A percentile compares a stretch with the other conserved stretches of the same genome.
These are phyloP conservation scores for Malurus alboscapulatus DNA, from an alignment of 2,113 vertebrate genomes.

Conservation along the genomic window DNA sequence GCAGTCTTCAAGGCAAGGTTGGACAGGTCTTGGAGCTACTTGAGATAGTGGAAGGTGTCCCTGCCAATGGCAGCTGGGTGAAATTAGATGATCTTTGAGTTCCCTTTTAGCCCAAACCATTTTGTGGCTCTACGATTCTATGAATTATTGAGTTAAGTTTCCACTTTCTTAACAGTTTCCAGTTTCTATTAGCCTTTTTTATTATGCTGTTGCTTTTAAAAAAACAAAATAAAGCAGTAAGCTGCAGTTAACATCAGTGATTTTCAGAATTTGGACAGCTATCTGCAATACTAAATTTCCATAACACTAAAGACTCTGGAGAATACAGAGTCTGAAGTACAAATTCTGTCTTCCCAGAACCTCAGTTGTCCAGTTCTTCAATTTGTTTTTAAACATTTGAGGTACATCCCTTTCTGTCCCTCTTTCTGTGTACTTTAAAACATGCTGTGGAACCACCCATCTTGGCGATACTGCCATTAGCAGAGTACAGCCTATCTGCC, in stretches of 20 bases:
- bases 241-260: background rate
- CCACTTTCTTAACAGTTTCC: background rate
- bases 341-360: background rate
- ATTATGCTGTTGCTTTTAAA: background rate
- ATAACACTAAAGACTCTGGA: background rate
- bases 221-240: background rate
- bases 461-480: background rate
- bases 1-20: background rate
- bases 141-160: background rate
- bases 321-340: background rate
- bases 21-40: background rate
- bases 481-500: background rate
- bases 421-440: background rate
- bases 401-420: background rate
- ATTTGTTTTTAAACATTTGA: background rate
- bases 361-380: background rate
- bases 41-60: background rate
- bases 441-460: background rate
- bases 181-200: background rate
- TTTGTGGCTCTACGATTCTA: background rate
- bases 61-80: background rate
- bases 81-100: background rate
- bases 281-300: background rate
- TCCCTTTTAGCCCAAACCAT: background rate
- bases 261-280: background rate